Percentiles rank a stretch among this genome's conserved stretches.
Conservation (phyloP, 1,140 invertebrate species). For the Papilio helenus region DNA sequence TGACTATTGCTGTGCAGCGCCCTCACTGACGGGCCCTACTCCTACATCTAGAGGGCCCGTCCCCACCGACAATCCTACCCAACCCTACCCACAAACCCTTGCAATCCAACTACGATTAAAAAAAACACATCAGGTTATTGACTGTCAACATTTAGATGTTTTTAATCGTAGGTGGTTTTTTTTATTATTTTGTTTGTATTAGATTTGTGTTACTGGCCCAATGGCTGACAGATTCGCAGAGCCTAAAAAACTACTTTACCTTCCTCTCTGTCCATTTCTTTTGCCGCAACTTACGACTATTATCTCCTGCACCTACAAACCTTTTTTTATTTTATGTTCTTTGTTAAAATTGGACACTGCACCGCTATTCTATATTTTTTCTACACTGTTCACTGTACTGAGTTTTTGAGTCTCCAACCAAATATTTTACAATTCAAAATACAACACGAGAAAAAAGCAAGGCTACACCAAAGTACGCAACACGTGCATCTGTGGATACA, state of each 20-base stretch:
- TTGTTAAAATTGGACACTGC: slow-evolving; percentile 34
- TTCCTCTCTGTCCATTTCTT: background rate
- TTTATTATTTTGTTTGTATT: slow-evolving; percentile 8
- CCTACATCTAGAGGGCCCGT: slow-evolving; percentile 84
- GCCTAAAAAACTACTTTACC: background rate
- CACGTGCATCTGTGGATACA: slow-evolving; percentile 39
- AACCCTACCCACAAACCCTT: slow-evolving; percentile 38
- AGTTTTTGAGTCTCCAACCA: slow-evolving; percentile 17
- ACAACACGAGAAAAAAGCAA: background rate
- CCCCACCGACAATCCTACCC: slow-evolving; percentile 55
- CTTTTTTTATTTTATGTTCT: slow-evolving; percentile 7
- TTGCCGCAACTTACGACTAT: background rate
- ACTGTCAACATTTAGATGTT: background rate
- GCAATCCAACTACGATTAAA: slow-evolving; percentile 8
- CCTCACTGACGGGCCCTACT: slow-evolving; percentile 93
- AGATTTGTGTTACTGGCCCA: slow-evolving; percentile 1
- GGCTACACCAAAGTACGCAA: background rate
- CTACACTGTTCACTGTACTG: slow-evolving; percentile 10
- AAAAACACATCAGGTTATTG: background rate
- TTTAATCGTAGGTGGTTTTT: slow-evolving; percentile 24
- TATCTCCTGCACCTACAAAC: background rate
- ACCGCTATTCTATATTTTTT: slow-evolving; percentile 21
- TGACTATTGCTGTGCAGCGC: slow-evolving; percentile 99
- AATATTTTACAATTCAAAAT: slow-evolving; percentile 7
- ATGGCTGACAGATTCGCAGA: background rate